These are phyloP conservation scores for Pantherophis guttatus DNA, from an alignment of 2,113 vertebrate species.

Conservation along the genomic window DNA sequence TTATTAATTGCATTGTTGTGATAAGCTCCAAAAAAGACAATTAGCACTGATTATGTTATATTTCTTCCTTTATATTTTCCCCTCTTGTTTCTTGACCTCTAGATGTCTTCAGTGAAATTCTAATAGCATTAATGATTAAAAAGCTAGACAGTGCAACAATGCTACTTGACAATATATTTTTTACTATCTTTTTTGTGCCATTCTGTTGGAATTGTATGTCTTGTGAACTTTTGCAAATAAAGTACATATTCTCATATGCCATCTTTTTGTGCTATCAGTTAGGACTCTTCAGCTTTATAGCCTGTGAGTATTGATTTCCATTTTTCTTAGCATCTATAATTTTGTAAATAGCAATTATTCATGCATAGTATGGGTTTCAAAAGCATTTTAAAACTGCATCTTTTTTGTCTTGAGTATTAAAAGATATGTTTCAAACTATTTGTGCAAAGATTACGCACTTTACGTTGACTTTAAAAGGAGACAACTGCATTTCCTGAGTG, in stretches of 20 bases:
- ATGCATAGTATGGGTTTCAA: slow-evolving; percentile 43
- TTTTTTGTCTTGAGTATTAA: slow-evolving; percentile 27
- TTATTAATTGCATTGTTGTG: slow-evolving; percentile 43
- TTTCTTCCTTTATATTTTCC: slow-evolving; percentile 28
- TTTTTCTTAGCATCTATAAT: slow-evolving; percentile 47
- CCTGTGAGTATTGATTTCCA: slow-evolving; percentile 50
- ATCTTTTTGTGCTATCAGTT: slow-evolving; percentile 47
- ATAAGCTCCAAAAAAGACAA: slow-evolving; percentile 66
- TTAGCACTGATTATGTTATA: slow-evolving; percentile 56
- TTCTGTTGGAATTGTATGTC: slow-evolving; percentile 78
- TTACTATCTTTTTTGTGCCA: slow-evolving; percentile 70
- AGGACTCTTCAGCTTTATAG: slow-evolving; percentile 51
- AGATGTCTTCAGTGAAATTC: slow-evolving; percentile 61
- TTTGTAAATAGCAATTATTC: slow-evolving; percentile 56
- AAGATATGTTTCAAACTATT: slow-evolving; percentile 40
- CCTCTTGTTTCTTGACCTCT: slow-evolving; percentile 64
- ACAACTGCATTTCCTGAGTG: slow-evolving; percentile 41
- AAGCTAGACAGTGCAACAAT: slow-evolving; percentile 68
- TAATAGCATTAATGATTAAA: slow-evolving; percentile 73
- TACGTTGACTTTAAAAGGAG: slow-evolving; percentile 46
- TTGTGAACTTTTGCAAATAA: slow-evolving; percentile 70
- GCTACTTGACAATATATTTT: slow-evolving; percentile 68
- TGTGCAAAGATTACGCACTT: slow-evolving; percentile 16
- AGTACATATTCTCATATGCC: slow-evolving; percentile 46
- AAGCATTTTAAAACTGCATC: slow-evolving; percentile 40